Percentiles rank a stretch among this genome's conserved stretches.
phyloP scores from a whole-genome alignment of 2,797 vertebrate genomes.

The Malurus leucopterus region DNA sequence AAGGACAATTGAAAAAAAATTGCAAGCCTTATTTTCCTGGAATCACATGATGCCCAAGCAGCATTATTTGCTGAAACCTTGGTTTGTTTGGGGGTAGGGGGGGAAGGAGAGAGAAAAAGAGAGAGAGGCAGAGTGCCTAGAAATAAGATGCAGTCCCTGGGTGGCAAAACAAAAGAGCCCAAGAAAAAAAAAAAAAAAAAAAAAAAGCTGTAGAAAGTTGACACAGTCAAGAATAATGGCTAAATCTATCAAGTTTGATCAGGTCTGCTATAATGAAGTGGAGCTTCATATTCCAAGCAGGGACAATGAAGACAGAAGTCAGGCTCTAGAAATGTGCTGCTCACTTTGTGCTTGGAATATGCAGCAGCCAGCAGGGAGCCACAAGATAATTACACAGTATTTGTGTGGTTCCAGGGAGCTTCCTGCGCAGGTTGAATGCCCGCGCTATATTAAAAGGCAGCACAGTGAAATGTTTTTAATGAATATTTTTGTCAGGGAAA shows the following conservation, averaged over 20 bases:
- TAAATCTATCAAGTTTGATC: constrained; percentile 92
- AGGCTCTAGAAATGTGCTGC: constrained; percentile 78
- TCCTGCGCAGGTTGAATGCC: constrained; percentile 82
- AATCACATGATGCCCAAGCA: constrained; percentile 74
- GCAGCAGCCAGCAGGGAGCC: constrained; percentile 89
- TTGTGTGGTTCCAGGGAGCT: constrained; percentile 91
- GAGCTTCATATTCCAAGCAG: constrained; percentile 85
- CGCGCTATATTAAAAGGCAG: constrained; percentile 82
- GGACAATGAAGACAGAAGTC: constrained; percentile 84
- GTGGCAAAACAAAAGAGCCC: constrained; percentile 66
- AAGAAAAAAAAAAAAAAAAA: background rate
- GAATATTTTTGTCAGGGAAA: constrained; percentile 87
- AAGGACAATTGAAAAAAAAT: constrained; percentile 77
- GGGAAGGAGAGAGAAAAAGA: background rate
- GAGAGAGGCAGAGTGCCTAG: constrained; percentile 54
- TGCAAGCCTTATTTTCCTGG: constrained; percentile 75
- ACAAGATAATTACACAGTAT: constrained; percentile 95
- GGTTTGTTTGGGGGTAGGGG: constrained; percentile 52
- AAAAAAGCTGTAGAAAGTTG: constrained; percentile 74
- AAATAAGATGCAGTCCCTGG: constrained; percentile 78
- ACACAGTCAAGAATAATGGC: constrained; percentile 88
- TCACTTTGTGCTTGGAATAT: constrained; percentile 87
- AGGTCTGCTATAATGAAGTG: constrained; percentile 89
- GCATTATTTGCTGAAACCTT: constrained; percentile 78
- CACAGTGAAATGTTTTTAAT: constrained; percentile 89